Evolutionary conservation across 2,888 invertebrate genomes (phyloP), one percentile per base, ranked within the genome.

Genomic region (Byasa hedistus): DNA sequence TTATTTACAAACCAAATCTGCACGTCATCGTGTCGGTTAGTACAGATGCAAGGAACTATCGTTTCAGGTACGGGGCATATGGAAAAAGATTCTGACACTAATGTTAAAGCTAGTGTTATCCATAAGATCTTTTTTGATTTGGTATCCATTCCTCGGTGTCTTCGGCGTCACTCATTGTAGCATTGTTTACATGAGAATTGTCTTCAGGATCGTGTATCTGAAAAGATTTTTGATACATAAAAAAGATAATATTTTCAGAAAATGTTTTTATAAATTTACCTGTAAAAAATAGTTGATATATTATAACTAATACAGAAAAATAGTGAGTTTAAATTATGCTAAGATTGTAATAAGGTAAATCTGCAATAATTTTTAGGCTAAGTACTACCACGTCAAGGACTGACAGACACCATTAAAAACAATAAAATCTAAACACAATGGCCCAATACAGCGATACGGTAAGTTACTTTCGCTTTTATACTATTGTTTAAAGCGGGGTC

Each of bases 41-140:
- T 94, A 84, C 97, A 97, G 75, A 96, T 94, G 82, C 97, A 97
- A 27, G 97, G 97, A 66, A 95, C 85, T 75, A 97, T 96, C 58
- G 93, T 92, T 76, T 96, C 96, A 69, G 96, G 94, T 32, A 94
- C 91, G 32, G 97, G 97, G 82, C 97, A 97, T 79, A 89, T 82
- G 71, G 81, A 70, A 52, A 74, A 70, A 70, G 85, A 82, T 69
- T 82, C 82, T 36, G 72, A 75, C 27, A 73, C 76, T 59, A 68
- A 72, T 68, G 80, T 66, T 74, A 80, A 74, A 61, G 81, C 70
- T 69, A 88, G 69, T 72, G 80, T 71, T 71, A 87, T 74, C 85
- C 85, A 87, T 80, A 85, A 67, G 77, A 79, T 77, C 75, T 76
- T 79, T 78, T 79, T 77, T 77, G 76, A 77, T 76, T 83, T 83